phyloP scores from a whole-genome alignment of 2,113 vertebrate species.

The Colius striatus region DNA sequence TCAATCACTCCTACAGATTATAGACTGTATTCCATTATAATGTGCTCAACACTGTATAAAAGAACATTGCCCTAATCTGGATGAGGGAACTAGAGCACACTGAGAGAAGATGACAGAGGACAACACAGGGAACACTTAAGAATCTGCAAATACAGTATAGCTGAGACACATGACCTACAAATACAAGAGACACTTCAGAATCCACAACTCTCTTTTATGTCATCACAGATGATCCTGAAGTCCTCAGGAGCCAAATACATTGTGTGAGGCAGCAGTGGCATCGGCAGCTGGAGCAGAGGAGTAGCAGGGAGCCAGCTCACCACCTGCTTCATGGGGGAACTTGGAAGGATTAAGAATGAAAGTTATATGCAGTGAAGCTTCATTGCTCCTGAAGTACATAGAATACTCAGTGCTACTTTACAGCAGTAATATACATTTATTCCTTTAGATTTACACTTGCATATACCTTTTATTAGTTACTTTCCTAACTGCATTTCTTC shows the following conservation, averaged over 20 bases:
- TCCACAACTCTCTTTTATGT: background rate
- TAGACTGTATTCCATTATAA: background rate
- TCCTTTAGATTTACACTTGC: background rate
- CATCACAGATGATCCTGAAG: background rate
- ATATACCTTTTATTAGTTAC: background rate
- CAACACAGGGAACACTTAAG: background rate
- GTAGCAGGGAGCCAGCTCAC: fast-evolving
- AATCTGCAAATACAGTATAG: background rate
- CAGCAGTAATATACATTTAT: fast-evolving
- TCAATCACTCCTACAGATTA: background rate
- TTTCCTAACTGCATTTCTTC: background rate
- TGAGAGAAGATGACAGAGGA: background rate
- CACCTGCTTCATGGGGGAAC: fast-evolving
- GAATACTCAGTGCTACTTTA: background rate
- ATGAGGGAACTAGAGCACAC: background rate
- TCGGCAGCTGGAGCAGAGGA: background rate
- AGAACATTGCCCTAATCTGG: background rate
- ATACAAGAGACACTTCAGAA: background rate
- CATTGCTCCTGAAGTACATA: background rate
- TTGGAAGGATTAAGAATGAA: background rate
- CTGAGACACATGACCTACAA: background rate
- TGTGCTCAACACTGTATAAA: background rate
- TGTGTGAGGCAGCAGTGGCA: background rate
- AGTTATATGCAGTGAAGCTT: background rate
- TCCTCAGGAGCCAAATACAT: background rate